Percentiles rank a stretch among this genome's conserved stretches.
phyloP scores from a whole-genome alignment of 2,113 vertebrate species.

The Dromaius novaehollandiae region DNA sequence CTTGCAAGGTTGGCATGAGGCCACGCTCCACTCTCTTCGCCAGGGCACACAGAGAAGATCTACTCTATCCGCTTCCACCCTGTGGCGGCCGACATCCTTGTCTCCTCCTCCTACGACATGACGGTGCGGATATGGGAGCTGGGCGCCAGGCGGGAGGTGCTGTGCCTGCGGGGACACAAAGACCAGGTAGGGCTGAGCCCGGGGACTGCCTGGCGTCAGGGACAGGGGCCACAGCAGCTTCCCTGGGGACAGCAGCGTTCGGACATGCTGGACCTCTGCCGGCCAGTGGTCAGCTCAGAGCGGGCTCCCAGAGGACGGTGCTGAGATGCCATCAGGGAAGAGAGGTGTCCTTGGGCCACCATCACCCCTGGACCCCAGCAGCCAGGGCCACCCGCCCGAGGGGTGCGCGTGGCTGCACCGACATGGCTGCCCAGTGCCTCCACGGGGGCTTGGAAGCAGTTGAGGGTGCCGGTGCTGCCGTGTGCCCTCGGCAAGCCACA shows the following conservation, averaged over 20 bases:
- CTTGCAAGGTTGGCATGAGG: background rate
- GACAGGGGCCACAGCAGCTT: too few relatives aligned
- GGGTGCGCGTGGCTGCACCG: rapidly evolving
- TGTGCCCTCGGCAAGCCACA: background rate
- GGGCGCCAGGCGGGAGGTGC: slow-evolving; percentile 68
- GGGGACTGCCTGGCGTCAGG: background rate
- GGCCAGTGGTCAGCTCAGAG: background rate
- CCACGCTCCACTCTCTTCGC: rapidly evolving
- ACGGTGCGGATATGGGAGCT: slow-evolving; percentile 90
- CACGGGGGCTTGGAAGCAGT: too few relatives aligned
- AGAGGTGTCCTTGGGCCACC: background rate
- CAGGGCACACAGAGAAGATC: slow-evolving; percentile 96
- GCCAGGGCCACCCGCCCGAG: background rate
- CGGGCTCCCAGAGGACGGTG: background rate
- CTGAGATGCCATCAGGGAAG: background rate
- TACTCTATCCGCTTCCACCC: slow-evolving; percentile 95
- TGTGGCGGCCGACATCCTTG: slow-evolving; percentile 83
- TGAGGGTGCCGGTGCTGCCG: too few relatives aligned
- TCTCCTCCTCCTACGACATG: slow-evolving; percentile 93
- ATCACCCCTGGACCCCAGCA: background rate
- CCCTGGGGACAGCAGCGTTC: background rate
- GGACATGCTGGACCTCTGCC: background rate
- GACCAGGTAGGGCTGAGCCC: slow-evolving; percentile 84
- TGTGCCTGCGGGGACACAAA: slow-evolving; percentile 84
- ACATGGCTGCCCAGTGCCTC: background rate